Conservation (phyloP, 2,113 vertebrate species). For the Anser cygnoides region DNA sequence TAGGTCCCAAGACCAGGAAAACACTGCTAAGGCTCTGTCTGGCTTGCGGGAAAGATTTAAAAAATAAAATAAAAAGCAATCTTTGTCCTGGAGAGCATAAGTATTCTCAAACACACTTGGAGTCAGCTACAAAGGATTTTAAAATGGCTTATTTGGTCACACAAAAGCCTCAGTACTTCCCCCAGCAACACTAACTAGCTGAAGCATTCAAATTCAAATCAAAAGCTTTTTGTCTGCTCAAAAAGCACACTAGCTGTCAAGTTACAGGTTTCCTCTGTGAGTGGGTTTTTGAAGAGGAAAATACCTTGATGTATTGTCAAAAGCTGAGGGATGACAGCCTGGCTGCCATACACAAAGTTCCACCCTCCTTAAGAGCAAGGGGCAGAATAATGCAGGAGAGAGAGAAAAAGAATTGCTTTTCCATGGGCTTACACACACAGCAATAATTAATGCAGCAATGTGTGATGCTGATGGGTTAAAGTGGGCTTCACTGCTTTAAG, state of each 20-base stretch:
- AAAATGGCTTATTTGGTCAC: neutral
- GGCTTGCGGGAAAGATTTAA: neutral
- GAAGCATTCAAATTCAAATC: slow-evolving; percentile 32
- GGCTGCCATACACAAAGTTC: neutral
- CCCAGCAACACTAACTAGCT: neutral
- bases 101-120: neutral
- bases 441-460: neutral
- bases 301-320: neutral
- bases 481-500: neutral
- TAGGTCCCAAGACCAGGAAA: neutral
- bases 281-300: neutral
- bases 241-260: neutral
- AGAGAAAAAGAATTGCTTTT: neutral
- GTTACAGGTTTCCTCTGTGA: neutral
- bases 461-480: neutral
- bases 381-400: neutral
- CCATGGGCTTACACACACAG: neutral
- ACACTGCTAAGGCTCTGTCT: neutral
- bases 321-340: neutral
- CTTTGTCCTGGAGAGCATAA: neutral
- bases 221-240: neutral
- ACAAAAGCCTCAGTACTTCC: neutral
- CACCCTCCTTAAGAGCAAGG: neutral
- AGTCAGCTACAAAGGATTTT: neutral
- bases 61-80: neutral